Evolutionary conservation across 2,113 vertebrate species (phyloP).

Genomic region (Ictalurus furcatus): DNA sequence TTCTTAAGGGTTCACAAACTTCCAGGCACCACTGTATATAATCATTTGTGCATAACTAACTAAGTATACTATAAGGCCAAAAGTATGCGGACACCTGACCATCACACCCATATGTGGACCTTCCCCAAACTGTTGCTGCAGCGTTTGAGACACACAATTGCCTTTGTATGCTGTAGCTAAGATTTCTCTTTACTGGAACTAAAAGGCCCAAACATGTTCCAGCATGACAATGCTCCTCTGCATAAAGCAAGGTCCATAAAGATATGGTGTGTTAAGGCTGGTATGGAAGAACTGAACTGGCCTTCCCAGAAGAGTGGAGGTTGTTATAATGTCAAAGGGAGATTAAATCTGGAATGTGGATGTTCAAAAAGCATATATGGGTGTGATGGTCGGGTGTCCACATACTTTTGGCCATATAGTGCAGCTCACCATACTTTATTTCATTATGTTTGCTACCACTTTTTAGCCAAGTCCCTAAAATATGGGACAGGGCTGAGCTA

Average conservation of each 20-base stretch:
- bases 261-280: not conserved
- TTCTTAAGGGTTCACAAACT: no score
- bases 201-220: no score
- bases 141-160: not conserved
- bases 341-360: not conserved
- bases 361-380: not conserved
- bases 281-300: not conserved
- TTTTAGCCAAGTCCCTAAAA: not conserved
- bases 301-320: not conserved
- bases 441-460: not conserved
- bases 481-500: not conserved
- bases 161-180: not conserved
- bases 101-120: not conserved
- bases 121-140: not conserved
- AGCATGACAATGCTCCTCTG: not conserved
- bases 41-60: no score
- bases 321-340: not conserved
- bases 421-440: not conserved
- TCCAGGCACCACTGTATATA: no score
- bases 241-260: not conserved
- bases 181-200: no score
- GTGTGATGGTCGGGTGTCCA: not conserved
- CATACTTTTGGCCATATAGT: not conserved
- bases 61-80: not conserved
- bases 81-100: not conserved